Evolutionary conservation across 2,797 vertebrate genomes (phyloP), one percentile per base, ranked within the genome.

Genomic region (Dendrocincla fuliginosa): DNA sequence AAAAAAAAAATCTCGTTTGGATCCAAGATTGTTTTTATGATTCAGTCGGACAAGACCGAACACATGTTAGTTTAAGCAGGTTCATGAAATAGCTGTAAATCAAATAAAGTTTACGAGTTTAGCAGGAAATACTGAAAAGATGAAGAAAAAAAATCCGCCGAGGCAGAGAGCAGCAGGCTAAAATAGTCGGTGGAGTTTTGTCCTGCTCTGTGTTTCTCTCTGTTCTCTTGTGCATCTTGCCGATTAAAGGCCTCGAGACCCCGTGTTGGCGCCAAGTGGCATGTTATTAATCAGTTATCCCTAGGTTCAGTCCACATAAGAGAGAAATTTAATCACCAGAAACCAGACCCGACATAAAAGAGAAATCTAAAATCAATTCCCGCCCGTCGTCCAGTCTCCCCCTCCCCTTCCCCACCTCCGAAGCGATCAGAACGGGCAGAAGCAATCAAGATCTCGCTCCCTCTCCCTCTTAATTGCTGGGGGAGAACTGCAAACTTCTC

Each of bases 81-180:
- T 98, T 98, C 96, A 97, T 96, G 96, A 96, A 95, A 96, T 88
- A 84, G 91, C 94, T 97, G 97, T 97, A 97, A 98, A 98, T 98
- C 96, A 98, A 96, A 97, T 96, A 95, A 96, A 96, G 97, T 97
- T 97, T 98, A 98, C 97, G 97, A 97, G 97, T 97, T 96, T 93
- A 97, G 96, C 97, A 97, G 97, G 97, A 97, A 98, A 97, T 95
- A 97, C 95, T 96, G 97, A 93, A 95, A 89, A 95, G 94, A 97
- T 94, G 91, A 92, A 93, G n/a, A 39, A 56, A 70, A 71, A 65
- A 76, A 69, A 15, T 65, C 89, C 16, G 17, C 53, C 64, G 63
- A 84, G 46, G 42, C 63, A 69, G 79, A 74, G 73, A 89, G 69
- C 84, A 91, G 86, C 93, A 30, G 91, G 92, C 89, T 70, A 57